phyloP scores from a whole-genome alignment of 30 jellyfish, hydroid and myxozoan species.

The Chrysaora quinquecirrha region DNA sequence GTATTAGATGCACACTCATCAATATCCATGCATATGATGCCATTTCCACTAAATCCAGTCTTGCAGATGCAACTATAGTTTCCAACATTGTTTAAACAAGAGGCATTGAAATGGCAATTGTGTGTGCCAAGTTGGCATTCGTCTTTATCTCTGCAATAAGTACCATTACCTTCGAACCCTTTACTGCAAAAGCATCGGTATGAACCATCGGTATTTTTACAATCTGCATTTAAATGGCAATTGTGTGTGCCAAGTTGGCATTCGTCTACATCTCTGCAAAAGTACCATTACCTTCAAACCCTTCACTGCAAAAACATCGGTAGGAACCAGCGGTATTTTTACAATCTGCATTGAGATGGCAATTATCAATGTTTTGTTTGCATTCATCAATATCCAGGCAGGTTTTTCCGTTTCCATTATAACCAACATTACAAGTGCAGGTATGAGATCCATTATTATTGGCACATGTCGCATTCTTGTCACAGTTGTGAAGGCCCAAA shows the following conservation, averaged over 20 bases:
- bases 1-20: conserved; percentile 47
- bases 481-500: conserved; percentile 25
- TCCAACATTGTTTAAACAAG: conserved; percentile 56
- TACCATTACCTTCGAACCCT: conserved; percentile 51
- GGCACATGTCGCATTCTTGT: conserved; percentile 56
- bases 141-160: conserved; percentile 22
- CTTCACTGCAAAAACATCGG: conserved; percentile 22
- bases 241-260: conserved; percentile 11
- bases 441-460: conserved; percentile 34
- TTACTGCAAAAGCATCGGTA: conserved; percentile 9
- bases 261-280: conserved; percentile 49
- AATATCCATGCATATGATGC: conserved; percentile 42
- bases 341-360: conserved; percentile 30
- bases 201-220: conserved; percentile 37
- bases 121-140: conserved; percentile 25
- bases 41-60: conserved; percentile 65
- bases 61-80: conserved; percentile 43
- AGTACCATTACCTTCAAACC: conserved; percentile 46
- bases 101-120: conserved; percentile 34
- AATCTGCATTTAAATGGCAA: conserved; percentile 22
- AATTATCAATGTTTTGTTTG: background rate
- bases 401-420: conserved; percentile 41
- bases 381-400: conserved; percentile 57
- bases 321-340: conserved; percentile 29
- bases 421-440: conserved; percentile 59